phyloP scores from a whole-genome alignment of 2,797 vertebrate species.

The Ambastaia sidthimunki region DNA sequence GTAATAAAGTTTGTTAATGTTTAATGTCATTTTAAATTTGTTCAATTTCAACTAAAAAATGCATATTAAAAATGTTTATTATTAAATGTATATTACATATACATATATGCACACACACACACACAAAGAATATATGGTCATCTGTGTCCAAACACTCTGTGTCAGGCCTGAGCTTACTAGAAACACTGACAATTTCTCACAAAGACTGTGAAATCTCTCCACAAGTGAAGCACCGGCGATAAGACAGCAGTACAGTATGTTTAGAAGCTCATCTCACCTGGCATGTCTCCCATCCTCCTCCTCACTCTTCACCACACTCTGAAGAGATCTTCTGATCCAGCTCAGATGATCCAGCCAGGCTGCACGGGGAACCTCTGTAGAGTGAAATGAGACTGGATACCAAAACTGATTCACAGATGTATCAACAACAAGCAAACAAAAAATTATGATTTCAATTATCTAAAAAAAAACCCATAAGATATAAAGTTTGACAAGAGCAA shows the following conservation, averaged over 20 bases:
- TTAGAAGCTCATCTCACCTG: conserved; percentile 50
- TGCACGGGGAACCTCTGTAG: conserved; percentile 73
- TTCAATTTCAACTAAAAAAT: too few relatives aligned
- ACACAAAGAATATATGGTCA: too few relatives aligned
- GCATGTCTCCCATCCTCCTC: conserved; percentile 63
- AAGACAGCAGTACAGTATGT: conserved; percentile 15
- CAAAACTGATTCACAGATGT: neutral
- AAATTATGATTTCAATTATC: neutral
- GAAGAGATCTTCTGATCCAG: conserved; percentile 75
- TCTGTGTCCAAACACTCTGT: too few relatives aligned
- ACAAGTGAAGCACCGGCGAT: neutral
- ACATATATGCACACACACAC: too few relatives aligned
- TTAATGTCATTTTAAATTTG: too few relatives aligned
- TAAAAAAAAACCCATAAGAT: neutral
- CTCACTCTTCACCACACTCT: conserved; percentile 65
- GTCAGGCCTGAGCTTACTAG: too few relatives aligned
- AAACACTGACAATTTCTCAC: too few relatives aligned
- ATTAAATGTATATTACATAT: too few relatives aligned
- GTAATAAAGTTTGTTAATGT: too few relatives aligned
- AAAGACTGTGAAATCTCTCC: too few relatives aligned
- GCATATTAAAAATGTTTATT: too few relatives aligned
- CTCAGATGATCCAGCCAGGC: conserved; percentile 74
- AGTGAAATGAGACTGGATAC: too few relatives aligned
- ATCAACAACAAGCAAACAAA: neutral
- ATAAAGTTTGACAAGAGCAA: neutral